Evolutionary conservation across 2,113 vertebrate genomes (phyloP).

Genomic region (Oncorhynchus nerka): DNA sequence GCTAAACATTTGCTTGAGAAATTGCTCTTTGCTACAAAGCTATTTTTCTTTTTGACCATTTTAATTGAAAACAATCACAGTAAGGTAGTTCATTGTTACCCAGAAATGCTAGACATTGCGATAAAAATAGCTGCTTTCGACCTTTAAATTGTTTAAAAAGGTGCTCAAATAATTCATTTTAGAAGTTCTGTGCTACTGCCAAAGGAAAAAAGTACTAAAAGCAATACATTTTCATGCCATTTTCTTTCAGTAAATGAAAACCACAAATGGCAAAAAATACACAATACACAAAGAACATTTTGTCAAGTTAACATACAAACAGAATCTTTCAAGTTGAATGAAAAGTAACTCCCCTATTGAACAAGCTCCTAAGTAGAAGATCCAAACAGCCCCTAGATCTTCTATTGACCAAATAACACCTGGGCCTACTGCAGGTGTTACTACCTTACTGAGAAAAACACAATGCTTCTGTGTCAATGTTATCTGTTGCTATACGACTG

Average conservation of each 20-base stretch:
- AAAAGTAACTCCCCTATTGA: conserved; percentile 41
- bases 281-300: conserved; percentile 8
- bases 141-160: neutral
- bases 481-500: neutral
- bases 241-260: conserved; percentile 19
- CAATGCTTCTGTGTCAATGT: neutral
- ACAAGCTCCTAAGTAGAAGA: conserved; percentile 26
- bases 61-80: too few species aligned
- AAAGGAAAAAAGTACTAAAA: neutral
- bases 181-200: neutral
- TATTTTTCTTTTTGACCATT: too few species aligned
- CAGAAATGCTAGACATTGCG: too few species aligned
- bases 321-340: conserved; percentile 27
- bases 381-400: conserved; percentile 43
- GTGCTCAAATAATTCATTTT: neutral
- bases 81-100: too few species aligned
- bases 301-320: conserved; percentile 45
- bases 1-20: too few species aligned
- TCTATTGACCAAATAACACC: conserved; percentile 32
- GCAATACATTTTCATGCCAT: neutral
- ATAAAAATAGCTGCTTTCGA: neutral
- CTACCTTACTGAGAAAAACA: neutral
- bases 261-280: conserved; percentile 35
- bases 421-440: neutral
- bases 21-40: too few species aligned